Base-by-base conservation (phyloP, 2,797 vertebrate species). In the Bovichtus variegatus region DNA sequence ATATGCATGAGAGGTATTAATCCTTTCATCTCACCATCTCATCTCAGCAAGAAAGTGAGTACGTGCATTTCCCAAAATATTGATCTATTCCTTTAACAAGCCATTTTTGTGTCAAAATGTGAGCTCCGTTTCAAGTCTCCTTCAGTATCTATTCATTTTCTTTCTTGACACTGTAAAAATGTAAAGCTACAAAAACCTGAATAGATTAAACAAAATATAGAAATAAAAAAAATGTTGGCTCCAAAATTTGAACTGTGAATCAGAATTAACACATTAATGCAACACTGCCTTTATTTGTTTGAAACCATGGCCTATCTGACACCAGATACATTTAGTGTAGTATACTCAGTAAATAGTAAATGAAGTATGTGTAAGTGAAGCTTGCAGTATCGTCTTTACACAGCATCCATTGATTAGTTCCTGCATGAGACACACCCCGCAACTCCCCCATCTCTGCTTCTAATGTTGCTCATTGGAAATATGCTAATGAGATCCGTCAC, bases 401-500 rank as follows among this genome's bases (percentile, higher is more conserved):
- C 70, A 74, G 77, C 58, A 64, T 57, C 91, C 94, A 95, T 89
- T 93, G 92, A 93, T 95, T 96, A 93, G 90, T 94, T 96, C 94
- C 95, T 94, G 90, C 91, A 68, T 77, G 83, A 80, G 81, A 83
- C 88, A 74, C 74, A 66, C 61, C 78, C 83, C 78, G 50, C 67
- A 19, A 63, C 70, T 73, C 66, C 58, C 83, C 76, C 76, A 73
- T 78, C 94, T 93, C 87, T 92, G 93, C 95, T 77, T 91, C 83
- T 74, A 92, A 89, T 87, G 79, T 94, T 93, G 92, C 95, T 97
- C 96, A 96, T 96, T 96, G 95, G 96, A 96, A 96, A 96, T 97
- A 98, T 98, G 97, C 95, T 97, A 98, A 97, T 97, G 93, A 94
- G 87, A 95, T 92, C 95, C 89, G 66, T 96, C 96, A 95, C 95